Evolutionary conservation across 2,113 vertebrate genomes (phyloP).

Genomic region (Castor canadensis): DNA sequence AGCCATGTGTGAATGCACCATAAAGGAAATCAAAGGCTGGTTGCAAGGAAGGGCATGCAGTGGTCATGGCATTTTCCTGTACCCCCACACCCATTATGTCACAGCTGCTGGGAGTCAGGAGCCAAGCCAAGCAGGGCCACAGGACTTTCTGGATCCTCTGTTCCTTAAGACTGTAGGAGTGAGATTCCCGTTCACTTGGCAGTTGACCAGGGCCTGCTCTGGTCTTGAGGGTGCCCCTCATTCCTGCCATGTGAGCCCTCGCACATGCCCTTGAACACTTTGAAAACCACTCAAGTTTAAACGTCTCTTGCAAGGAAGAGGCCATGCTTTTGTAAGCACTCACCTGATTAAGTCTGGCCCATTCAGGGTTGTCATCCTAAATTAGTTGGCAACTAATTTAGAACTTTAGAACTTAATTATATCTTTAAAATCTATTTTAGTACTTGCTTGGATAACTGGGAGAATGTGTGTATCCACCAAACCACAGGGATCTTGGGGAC

Average conservation of each 20-base stretch:
- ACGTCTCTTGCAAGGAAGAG: neutral
- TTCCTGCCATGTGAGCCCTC: neutral
- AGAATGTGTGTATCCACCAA: neutral
- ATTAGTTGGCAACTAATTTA: neutral
- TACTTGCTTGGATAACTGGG: neutral
- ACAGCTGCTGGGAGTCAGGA: rapidly evolving
- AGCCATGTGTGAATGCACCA: too few species aligned
- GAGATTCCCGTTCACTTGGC: neutral
- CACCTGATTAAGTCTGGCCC: neutral
- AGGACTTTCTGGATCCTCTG: neutral
- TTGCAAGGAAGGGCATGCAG: neutral
- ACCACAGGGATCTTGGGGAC: neutral
- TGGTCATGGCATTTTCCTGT: rapidly evolving
- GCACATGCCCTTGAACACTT: neutral
- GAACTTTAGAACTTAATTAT: neutral
- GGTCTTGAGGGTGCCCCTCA: neutral
- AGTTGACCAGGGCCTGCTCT: neutral
- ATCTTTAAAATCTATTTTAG: neutral
- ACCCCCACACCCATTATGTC: rapidly evolving
- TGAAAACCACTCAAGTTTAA: neutral
- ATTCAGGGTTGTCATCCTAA: too few species aligned
- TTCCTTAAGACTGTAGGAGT: neutral
- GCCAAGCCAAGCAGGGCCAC: rapidly evolving
- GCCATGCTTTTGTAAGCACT: neutral
- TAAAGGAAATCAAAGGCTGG: neutral